Base-by-base conservation (phyloP, 2,113 vertebrate genomes). In the Amazona vittata region DNA sequence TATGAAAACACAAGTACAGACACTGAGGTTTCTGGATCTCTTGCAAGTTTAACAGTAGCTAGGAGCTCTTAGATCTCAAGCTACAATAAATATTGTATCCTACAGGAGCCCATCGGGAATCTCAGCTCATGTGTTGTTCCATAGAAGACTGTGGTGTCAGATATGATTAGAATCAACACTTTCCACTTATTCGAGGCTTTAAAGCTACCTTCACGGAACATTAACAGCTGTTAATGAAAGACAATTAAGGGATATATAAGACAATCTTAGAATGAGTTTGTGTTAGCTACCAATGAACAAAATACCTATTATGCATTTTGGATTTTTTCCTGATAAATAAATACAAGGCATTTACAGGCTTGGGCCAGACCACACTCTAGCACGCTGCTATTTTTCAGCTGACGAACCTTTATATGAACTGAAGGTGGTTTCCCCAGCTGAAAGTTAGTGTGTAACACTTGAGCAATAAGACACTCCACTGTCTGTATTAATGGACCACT, bases 41-140 rank as follows among this genome's bases (percentile, higher is more conserved):
- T 97, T 96, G 35, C 68, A 97, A 89, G 82, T 97, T 96, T 95
- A 93, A 96, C 95, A 95, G 97, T 95, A 88, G 93, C 95, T 94
- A 91, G 96, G 94, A 98, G 96, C 97, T 97, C 96, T 96, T 93
- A 97, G 97, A 97, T 98, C 97, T 95, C 97, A 73, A 97, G 44
- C 94, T 93, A 84, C 95, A 97, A 98, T 98, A 97, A 98, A 98
- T 98, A 98, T 97, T 98, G 96, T 97, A 97, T 97, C 91, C 82
- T 95, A 46, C 87, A 91, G 92, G 83, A 92, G 94, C 92, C 97
- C 97, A 29, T 31, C 50, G 97, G 97, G 98, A 98, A 96, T 93
- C 95, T 87, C 67, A 92, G 93, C 96, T 97, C 97, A 86, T 90
- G 96, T 80, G 95, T 24, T 96, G 95, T 74, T 97, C 95, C 91